Evolutionary conservation across 1,140 invertebrate species (phyloP).

Genomic region (Heliconius melpomene): DNA sequence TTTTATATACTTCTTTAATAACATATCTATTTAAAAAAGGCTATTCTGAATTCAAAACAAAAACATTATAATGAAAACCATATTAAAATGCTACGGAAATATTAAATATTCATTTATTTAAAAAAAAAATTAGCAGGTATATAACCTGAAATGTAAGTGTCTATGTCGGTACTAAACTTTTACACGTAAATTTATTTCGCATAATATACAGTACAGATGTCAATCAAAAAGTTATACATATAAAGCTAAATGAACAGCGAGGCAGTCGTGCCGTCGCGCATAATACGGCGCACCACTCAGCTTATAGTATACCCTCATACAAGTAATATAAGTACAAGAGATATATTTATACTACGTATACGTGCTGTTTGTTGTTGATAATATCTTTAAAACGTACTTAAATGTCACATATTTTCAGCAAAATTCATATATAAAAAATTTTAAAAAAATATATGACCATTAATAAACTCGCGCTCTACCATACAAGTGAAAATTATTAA

Average conservation of each 20-base stretch:
- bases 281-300: slow-evolving; percentile 7
- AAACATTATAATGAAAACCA: too few species aligned
- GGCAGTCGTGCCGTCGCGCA: neutral
- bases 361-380: neutral
- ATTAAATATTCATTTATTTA: too few species aligned
- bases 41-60: too few species aligned
- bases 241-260: neutral
- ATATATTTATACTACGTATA: neutral
- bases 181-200: neutral
- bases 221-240: neutral
- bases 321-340: neutral
- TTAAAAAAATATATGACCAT: neutral
- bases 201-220: neutral
- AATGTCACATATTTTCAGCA: neutral
- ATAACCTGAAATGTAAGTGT: neutral
- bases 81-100: too few species aligned
- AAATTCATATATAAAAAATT: neutral
- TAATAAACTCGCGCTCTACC: neutral
- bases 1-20: too few species aligned
- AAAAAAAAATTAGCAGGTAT: too few species aligned
- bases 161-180: neutral
- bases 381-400: neutral
- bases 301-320: neutral
- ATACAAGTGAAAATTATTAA: neutral
- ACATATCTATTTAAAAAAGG: too few species aligned